phyloP scores from a whole-genome alignment of 2,888 invertebrate species.

The Lordiphosa fenestrarum region DNA sequence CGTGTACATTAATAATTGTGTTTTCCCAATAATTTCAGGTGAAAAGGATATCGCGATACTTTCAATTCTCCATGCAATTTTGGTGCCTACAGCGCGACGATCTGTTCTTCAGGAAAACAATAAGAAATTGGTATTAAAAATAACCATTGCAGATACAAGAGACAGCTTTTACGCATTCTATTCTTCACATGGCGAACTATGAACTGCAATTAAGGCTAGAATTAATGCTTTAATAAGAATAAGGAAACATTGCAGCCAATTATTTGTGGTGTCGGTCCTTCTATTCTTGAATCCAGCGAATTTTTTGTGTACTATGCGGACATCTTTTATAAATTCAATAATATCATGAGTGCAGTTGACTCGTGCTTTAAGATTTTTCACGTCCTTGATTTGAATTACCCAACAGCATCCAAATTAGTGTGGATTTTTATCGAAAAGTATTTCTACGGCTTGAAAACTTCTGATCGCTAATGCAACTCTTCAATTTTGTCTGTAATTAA shows the following conservation, averaged over 20 bases:
- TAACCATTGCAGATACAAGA: neutral
- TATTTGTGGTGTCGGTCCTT: neutral
- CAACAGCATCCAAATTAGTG: no score
- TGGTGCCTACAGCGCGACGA: neutral
- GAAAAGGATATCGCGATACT: neutral
- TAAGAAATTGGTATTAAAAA: neutral
- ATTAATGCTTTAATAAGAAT: neutral
- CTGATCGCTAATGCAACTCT: no score
- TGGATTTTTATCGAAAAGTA: no score
- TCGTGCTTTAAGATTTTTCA: no score
- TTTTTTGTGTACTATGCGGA: no score
- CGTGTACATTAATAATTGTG: neutral
- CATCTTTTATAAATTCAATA: no score
- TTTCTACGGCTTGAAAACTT: no score
- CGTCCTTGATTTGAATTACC: no score
- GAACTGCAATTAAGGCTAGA: neutral
- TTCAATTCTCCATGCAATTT: neutral
- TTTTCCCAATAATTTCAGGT: neutral
- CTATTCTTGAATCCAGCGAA: no score
- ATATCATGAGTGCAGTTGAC: no score
- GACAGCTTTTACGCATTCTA: neutral
- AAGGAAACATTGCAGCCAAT: constrained; percentile 2
- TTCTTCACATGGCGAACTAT: neutral
- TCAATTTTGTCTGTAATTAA: no score
- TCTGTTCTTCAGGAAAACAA: neutral